Evolutionary conservation across 37 sponge, comb jelly and placozoan genomes (phyloP).

Genomic region (Mnemiopsis leidyi): DNA sequence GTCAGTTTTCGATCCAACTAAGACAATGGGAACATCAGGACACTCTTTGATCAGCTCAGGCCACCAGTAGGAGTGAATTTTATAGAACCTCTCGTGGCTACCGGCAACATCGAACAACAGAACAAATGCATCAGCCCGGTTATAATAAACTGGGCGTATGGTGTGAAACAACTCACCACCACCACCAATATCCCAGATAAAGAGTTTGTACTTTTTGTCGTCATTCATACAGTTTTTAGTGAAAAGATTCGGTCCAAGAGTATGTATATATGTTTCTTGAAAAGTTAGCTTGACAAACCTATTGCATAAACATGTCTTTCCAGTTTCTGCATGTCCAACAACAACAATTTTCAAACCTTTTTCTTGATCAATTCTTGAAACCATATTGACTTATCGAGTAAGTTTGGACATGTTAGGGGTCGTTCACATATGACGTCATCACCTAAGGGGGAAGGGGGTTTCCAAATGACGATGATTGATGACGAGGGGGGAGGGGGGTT

Average conservation of each 20-base stretch:
- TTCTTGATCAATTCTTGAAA: too few species aligned
- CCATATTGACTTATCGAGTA: too few species aligned
- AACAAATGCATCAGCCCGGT: background rate
- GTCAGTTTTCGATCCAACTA: too few species aligned
- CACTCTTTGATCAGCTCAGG: too few species aligned
- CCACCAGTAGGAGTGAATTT: too few species aligned
- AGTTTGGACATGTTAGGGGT: too few species aligned
- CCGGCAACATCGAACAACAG: background rate
- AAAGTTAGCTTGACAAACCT: background rate
- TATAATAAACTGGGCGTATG: background rate
- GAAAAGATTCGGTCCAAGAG: background rate
- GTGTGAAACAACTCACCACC: background rate
- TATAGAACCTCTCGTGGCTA: too few species aligned
- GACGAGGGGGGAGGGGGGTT: too few species aligned
- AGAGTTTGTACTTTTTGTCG: background rate
- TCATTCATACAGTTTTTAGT: background rate
- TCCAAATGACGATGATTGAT: too few species aligned
- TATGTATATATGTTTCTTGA: background rate
- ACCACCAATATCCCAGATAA: background rate
- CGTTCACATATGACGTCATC: too few species aligned
- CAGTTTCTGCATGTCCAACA: conserved; percentile 10
- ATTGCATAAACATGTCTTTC: background rate
- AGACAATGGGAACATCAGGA: too few species aligned
- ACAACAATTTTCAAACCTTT: background rate
- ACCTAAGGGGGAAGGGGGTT: too few species aligned